Evolutionary conservation across 2,888 invertebrate genomes (phyloP).

Genomic region (Euphydryas editha): DNA sequence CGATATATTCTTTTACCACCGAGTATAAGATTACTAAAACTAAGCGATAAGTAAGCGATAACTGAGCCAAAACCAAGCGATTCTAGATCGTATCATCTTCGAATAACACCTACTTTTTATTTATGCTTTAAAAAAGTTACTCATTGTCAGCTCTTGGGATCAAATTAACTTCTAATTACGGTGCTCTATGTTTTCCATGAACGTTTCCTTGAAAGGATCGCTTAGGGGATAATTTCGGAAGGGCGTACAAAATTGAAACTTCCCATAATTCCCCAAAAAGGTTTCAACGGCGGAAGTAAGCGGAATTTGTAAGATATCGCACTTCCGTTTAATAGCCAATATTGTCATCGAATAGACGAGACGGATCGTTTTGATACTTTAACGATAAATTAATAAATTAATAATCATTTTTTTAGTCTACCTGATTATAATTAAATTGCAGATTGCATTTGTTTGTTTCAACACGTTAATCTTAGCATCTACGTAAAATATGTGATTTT

Average conservation of each 20-base stretch:
- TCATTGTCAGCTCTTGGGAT: background rate
- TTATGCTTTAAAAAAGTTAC: no score
- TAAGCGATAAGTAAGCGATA: no score
- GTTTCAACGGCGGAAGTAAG: constrained; percentile 76
- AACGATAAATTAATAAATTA: constrained; percentile 9
- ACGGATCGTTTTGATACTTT: constrained; percentile 54
- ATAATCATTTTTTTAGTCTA: no score
- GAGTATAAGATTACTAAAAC: no score
- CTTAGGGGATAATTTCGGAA: constrained; percentile 56
- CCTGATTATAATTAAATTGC: no score
- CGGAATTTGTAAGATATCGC: constrained; percentile 80
- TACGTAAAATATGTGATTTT: no score
- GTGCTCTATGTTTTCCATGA: background rate
- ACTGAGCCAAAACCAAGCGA: no score
- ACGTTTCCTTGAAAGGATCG: constrained; percentile 19
- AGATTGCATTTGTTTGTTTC: no score
- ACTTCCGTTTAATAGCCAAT: constrained; percentile 71
- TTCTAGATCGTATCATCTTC: no score
- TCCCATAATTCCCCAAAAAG: constrained; percentile 72
- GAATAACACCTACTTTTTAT: no score
- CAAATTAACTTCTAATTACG: constrained; percentile 35
- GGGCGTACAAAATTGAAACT: constrained; percentile 67
- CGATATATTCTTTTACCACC: no score
- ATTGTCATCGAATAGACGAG: constrained; percentile 50
- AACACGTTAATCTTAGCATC: no score